Base-by-base conservation (phyloP, 2,888 invertebrate species). In the Tethea ocularis region DNA sequence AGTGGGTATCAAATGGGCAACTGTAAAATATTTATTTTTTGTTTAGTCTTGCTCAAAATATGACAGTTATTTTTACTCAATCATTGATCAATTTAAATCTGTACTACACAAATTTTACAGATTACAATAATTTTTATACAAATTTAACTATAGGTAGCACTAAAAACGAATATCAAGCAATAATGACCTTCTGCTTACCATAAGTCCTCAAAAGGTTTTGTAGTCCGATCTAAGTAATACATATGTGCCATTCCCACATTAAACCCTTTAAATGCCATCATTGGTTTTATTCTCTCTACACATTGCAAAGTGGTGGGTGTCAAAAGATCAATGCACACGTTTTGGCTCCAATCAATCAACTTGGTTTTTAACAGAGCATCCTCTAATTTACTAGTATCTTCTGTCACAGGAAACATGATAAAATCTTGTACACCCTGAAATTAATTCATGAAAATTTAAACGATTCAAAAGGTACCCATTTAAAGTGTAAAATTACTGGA, bases 301-400 rank as follows among this genome's bases (percentile, higher is more conserved):
- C 61, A 63, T 38, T 59, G 29, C 41, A 67, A 52, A 36, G 66
- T 65, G 7, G 57, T 11, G 10, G 68, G 72, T 33, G 69, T 57
- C 3, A 65, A 56, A 41, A 62, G 54, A 26, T 62, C 68, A 51
- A 56, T 52, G 33, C 10, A 46, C 10, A 46, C 46, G 10, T 46
- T 46, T 17, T 57, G 59, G 17, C 55, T 70, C 75, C 80, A 80
- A 52, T 78, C 71, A 29, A 80, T 76, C 41, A 73, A 26, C 41
- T 70, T 71, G 5, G 80, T 78, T 52, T 64, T 67, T 10, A 62
- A 17, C 11, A 78, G 15, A n/a, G 78, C 74, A 55, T 74, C 71
- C 68, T 75, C 73, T 20, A 80, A 63, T 53, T 75, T 67, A 26
- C 59, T 67, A 0, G 75, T 80, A 57, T 80, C 71, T 59, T 73